Evolutionary conservation across 1,140 invertebrate species (phyloP).

Genomic region (Metopolophium dirhodum): DNA sequence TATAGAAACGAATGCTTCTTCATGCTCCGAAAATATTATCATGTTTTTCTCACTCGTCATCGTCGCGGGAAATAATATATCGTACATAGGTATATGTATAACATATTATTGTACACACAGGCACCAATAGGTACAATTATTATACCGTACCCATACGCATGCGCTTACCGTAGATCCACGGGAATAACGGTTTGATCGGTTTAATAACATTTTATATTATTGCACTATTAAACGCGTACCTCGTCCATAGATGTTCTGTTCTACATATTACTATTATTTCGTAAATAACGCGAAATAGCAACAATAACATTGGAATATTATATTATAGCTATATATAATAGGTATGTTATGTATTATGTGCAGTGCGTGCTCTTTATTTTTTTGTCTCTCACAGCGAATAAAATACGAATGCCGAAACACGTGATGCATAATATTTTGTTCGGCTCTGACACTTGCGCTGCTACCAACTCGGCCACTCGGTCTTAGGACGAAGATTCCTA

Average conservation of each 20-base stretch:
- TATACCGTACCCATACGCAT: neutral
- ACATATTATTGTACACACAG: too few relatives aligned
- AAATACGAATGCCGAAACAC: neutral
- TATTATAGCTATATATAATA: too few relatives aligned
- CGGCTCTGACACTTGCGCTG: neutral
- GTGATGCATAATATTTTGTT: neutral
- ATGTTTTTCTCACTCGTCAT: constrained; percentile 28
- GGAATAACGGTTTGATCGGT: neutral
- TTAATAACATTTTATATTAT: neutral
- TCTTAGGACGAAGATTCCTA: neutral
- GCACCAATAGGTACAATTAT: neutral
- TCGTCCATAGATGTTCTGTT: neutral
- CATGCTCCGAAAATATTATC: constrained; percentile 38
- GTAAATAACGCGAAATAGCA: neutral
- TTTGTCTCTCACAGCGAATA: too few relatives aligned
- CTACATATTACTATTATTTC: neutral
- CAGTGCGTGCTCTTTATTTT: neutral
- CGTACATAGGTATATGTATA: neutral
- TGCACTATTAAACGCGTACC: neutral
- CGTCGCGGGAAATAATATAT: neutral
- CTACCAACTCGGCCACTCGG: neutral
- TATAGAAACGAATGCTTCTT: constrained; percentile 40
- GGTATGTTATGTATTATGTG: too few relatives aligned
- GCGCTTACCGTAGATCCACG: neutral
- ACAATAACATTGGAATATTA: neutral